Evolutionary conservation across 37 sponge, comb jelly and placozoan genomes (phyloP).

Genomic region (Eunapius fragilis): DNA sequence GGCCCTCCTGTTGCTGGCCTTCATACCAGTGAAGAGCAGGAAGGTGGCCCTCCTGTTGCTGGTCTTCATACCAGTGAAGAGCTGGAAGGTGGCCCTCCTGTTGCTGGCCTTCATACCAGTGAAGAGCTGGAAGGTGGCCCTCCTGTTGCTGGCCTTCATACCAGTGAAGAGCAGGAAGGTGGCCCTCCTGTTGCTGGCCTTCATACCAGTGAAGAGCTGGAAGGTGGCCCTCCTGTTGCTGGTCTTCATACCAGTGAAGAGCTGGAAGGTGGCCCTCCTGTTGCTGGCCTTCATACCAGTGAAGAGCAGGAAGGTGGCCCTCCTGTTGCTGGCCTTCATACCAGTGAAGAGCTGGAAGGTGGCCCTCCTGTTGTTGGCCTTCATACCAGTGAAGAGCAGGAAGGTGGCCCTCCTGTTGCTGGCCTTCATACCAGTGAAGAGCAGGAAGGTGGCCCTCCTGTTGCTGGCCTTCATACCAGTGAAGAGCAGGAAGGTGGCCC

Average conservation of each 20-base stretch:
- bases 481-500: conserved; percentile 55
- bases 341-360: conserved; percentile 58
- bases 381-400: conserved; percentile 54
- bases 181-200: conserved; percentile 59
- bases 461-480: conserved; percentile 57
- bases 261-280: conserved; percentile 62
- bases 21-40: conserved; percentile 54
- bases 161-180: conserved; percentile 56
- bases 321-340: conserved; percentile 60
- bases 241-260: conserved; percentile 48
- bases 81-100: conserved; percentile 62
- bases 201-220: conserved; percentile 55
- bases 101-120: conserved; percentile 57
- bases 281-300: conserved; percentile 57
- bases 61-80: conserved; percentile 48
- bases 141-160: conserved; percentile 60
- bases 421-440: conserved; percentile 46
- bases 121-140: conserved; percentile 56
- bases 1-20: conserved; percentile 59
- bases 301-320: conserved; percentile 55
- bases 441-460: conserved; percentile 61
- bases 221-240: conserved; percentile 68
- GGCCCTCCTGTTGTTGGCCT: conserved; percentile 57
- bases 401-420: conserved; percentile 68
- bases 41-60: conserved; percentile 68